phyloP scores from a whole-genome alignment of 1,140 invertebrate genomes.

The Chrysopa pallens region DNA sequence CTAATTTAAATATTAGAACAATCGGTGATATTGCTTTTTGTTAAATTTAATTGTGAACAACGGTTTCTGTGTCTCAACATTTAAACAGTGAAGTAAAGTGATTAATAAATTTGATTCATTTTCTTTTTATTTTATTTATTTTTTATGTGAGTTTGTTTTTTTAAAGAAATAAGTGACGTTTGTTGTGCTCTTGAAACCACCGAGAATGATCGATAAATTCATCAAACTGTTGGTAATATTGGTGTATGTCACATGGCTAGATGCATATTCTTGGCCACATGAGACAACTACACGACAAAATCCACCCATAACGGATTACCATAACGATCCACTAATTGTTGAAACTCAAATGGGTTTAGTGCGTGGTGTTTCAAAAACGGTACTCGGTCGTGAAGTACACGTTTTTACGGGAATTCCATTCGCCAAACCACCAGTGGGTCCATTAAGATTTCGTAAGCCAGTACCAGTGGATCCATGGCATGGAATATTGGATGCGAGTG shows the following conservation, averaged over 20 bases:
- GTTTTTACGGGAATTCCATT: conserved; percentile 89
- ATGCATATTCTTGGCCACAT: conserved; percentile 20
- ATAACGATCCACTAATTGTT: conserved; percentile 53
- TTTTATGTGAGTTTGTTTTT: too few species aligned
- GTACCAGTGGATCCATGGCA: conserved; percentile 72
- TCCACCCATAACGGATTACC: conserved; percentile 30
- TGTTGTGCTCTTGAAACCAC: too few species aligned
- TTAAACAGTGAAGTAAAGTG: too few species aligned
- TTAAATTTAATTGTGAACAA: too few species aligned
- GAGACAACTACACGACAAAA: conserved; percentile 29
- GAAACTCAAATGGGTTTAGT: conserved; percentile 62
- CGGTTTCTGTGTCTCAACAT: too few species aligned
- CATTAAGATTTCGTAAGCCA: conserved; percentile 73
- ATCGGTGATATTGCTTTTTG: too few species aligned
- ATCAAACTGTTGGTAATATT: too few species aligned
- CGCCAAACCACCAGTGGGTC: conserved; percentile 78
- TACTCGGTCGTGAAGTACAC: conserved; percentile 65
- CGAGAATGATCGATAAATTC: too few species aligned
- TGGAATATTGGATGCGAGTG: conserved; percentile 59
- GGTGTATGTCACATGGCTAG: not conserved
- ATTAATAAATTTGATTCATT: too few species aligned
- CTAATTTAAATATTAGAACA: too few species aligned
- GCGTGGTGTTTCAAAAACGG: conserved; percentile 54
- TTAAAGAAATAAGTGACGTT: too few species aligned
- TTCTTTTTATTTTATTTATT: too few species aligned